Percentiles rank a stretch among this genome's conserved stretches.
Conservation (phyloP, 2,113 vertebrate species). For the Gavialis gangeticus region DNA sequence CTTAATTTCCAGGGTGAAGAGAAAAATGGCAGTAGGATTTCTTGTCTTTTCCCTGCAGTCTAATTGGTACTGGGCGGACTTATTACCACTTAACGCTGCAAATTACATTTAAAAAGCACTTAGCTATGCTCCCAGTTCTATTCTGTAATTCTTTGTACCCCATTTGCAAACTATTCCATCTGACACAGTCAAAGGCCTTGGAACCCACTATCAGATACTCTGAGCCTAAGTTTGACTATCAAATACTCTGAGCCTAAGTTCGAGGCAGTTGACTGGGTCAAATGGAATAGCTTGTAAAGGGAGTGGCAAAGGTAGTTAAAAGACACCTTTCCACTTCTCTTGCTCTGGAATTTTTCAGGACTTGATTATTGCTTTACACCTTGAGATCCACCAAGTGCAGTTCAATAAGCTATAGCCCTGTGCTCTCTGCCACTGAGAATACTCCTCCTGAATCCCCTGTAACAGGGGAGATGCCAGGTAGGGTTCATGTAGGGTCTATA, state of each 20-base stretch:
- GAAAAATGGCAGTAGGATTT: neutral
- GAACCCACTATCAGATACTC: neutral
- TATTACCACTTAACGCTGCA: neutral
- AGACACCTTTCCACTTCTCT: neutral
- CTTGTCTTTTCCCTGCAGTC: neutral
- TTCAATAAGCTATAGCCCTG: neutral
- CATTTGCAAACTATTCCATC: neutral
- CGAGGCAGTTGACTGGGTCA: neutral
- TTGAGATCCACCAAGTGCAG: too few relatives aligned
- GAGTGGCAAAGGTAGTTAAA: neutral
- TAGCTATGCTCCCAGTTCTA: neutral
- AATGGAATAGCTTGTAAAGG: neutral
- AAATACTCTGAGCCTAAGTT: neutral
- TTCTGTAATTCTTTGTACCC: neutral
- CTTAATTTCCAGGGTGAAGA: neutral
- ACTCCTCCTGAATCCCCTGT: neutral
- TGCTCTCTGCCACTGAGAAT: neutral
- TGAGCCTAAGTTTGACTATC: neutral
- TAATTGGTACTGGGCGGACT: neutral
- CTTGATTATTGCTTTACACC: neutral
- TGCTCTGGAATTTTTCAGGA: neutral
- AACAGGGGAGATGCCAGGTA: neutral
- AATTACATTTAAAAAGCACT: neutral
- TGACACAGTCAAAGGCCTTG: neutral
- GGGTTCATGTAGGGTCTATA: too few relatives aligned